These are phyloP conservation scores for Tringa solitaria DNA, from an alignment of 2,113 vertebrate species.

Conservation along the genomic window DNA sequence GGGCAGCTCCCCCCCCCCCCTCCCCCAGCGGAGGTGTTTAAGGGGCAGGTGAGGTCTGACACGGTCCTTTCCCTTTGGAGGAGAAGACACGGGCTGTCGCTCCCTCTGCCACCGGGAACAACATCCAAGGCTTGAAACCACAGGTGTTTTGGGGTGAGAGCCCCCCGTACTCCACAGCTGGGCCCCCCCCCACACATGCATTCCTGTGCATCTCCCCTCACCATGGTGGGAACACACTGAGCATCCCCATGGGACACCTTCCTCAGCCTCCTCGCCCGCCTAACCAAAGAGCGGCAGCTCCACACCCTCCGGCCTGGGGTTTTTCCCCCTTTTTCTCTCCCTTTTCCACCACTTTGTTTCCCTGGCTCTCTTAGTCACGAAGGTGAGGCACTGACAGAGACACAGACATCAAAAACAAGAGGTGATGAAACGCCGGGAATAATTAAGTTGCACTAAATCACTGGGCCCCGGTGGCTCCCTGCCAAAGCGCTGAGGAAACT, in stretches of 20 bases:
- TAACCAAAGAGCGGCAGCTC: background rate
- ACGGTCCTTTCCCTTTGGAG: background rate
- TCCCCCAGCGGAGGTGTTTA: background rate
- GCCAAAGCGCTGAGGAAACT: constrained; percentile 48
- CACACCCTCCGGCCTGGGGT: background rate
- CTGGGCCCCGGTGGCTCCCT: background rate
- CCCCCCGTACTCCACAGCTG: accelerated
- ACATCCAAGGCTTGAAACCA: background rate
- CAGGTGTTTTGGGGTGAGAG: accelerated
- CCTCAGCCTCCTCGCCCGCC: background rate
- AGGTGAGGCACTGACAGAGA: constrained; percentile 63
- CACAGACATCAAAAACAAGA: constrained; percentile 69
- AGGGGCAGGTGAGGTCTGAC: accelerated
- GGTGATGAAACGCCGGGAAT: constrained; percentile 59
- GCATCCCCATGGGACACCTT: accelerated
- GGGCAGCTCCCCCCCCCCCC: accelerated
- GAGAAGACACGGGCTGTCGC: accelerated
- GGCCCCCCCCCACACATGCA: accelerated
- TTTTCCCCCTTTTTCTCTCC: constrained; percentile 25
- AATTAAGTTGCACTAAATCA: constrained; percentile 64
- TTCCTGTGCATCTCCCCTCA: accelerated
- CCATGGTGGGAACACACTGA: accelerated
- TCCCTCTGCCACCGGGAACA: background rate
- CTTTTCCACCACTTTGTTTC: constrained; percentile 33
- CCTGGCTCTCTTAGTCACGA: constrained; percentile 48